These are phyloP conservation scores for Conus betulinus DNA, from an alignment of 1,140 invertebrate species.

Conservation along the genomic window DNA sequence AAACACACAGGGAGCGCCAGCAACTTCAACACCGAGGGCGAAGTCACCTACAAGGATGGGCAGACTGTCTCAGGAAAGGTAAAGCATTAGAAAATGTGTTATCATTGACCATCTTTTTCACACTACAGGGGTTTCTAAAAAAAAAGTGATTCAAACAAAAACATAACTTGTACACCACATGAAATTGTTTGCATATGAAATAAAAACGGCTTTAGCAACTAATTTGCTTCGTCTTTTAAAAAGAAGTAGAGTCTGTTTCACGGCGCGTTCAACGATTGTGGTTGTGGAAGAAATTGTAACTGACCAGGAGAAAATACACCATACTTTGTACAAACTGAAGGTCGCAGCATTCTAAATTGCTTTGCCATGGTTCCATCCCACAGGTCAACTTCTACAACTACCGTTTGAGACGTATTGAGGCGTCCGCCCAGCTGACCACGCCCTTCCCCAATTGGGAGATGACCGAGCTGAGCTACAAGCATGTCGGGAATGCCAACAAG, in stretches of 20 bases:
- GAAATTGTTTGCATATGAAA: neutral
- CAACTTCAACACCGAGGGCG: slow-evolving; percentile 35
- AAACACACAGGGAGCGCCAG: slow-evolving; percentile 21
- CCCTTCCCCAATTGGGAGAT: slow-evolving; percentile 43
- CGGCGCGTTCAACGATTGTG: no score
- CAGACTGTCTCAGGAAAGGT: slow-evolving; percentile 25
- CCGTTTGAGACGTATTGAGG: slow-evolving; percentile 24
- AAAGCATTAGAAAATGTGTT: neutral
- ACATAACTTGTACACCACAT: neutral
- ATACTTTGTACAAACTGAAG: neutral
- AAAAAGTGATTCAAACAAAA: neutral
- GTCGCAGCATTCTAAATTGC: no score
- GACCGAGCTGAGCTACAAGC: slow-evolving; percentile 37
- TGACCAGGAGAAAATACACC: neutral
- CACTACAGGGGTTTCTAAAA: neutral
- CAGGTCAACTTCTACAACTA: slow-evolving; percentile 24
- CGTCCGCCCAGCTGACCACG: slow-evolving; percentile 41
- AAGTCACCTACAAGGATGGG: slow-evolving; percentile 36
- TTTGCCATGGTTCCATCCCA: neutral
- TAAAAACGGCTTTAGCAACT: neutral
- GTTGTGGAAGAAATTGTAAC: neutral
- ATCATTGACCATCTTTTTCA: neutral
- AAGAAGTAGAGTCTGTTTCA: neutral
- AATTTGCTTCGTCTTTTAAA: neutral
- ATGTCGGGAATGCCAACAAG: slow-evolving; percentile 1